phyloP scores from a whole-genome alignment of 2,113 vertebrate genomes.

The Mus pahari region DNA sequence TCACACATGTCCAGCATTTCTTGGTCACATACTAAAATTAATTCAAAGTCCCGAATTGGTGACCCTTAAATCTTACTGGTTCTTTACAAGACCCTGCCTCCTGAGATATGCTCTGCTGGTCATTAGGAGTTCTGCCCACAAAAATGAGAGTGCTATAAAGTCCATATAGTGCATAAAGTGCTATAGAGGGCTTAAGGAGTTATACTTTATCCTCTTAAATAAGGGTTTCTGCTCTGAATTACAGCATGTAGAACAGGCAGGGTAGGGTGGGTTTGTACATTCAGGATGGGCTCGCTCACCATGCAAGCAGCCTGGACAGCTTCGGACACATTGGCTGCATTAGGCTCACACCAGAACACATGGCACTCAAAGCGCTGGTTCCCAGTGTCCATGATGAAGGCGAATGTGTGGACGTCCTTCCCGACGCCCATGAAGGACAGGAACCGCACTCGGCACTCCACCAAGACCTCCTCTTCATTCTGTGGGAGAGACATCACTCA shows the following conservation, averaged over 20 bases:
- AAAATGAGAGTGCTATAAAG: neutral
- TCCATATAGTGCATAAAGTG: too few species aligned
- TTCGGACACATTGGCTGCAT: conserved; percentile 95
- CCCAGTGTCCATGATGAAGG: conserved; percentile 98
- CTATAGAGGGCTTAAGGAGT: neutral
- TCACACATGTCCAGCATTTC: neutral
- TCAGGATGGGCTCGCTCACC: conserved; percentile 86
- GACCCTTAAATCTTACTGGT: neutral
- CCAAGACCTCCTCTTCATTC: conserved; percentile 94
- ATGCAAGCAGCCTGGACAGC: conserved; percentile 98
- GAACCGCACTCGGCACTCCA: conserved; percentile 98
- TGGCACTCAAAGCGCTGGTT: conserved; percentile 98
- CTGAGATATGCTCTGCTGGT: neutral
- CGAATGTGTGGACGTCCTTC: conserved; percentile 95
- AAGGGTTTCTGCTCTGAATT: neutral
- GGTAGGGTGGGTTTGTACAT: rapidly evolving
- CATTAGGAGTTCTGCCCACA: rapidly evolving
- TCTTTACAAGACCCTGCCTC: too few species aligned
- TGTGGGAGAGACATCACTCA: conserved; percentile 73
- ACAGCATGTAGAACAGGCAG: too few species aligned
- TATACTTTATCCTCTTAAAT: neutral
- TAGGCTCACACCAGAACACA: conserved; percentile 98
- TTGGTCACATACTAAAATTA: neutral
- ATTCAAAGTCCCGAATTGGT: neutral
- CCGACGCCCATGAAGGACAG: conserved; percentile 99